Conservation (phyloP, 1,140 invertebrate genomes). For the Drosophila busckii region DNA sequence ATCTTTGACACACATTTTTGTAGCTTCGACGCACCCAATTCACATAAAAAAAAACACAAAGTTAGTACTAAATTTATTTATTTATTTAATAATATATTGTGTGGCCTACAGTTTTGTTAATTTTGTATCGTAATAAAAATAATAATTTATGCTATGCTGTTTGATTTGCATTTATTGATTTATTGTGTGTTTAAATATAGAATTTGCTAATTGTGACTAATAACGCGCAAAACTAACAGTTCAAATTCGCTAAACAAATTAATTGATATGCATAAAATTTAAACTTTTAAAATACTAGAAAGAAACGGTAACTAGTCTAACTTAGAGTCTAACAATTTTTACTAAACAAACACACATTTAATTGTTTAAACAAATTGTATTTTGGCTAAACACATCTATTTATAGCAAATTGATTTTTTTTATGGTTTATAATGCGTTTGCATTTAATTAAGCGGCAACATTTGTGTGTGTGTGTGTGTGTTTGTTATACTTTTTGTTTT, state of each 20-base stretch:
- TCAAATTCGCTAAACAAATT: constrained; percentile 37
- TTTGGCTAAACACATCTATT: no score
- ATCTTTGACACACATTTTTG: no score
- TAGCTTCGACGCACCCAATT: no score
- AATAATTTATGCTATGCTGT: constrained; percentile 73
- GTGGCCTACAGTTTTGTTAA: constrained; percentile 18
- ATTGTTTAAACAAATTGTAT: no score
- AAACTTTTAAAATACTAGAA: constrained; percentile 2
- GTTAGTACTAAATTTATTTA: constrained; percentile 24
- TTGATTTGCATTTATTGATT: constrained; percentile 45
- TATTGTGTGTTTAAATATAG: constrained; percentile 22
- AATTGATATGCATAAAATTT: constrained; percentile 1
- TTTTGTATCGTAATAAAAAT: constrained; percentile 44
- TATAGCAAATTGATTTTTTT: no score
- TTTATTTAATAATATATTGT: no score
- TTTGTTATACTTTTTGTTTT: constrained; percentile 48
- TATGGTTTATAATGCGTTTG: constrained; percentile 30
- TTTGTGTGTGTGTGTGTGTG: no score
- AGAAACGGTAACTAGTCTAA: no score
- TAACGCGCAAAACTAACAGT: constrained; percentile 39
- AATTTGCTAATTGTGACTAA: constrained; percentile 77
- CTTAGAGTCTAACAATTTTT: no score
- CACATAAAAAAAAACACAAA: constrained; percentile 18
- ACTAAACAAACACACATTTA: no score
- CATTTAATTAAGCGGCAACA: constrained; percentile 36